Evolutionary conservation across 2,797 vertebrate species (phyloP), one percentile per base, ranked within the genome.

Genomic region (Heteromormyrus szaboi): DNA sequence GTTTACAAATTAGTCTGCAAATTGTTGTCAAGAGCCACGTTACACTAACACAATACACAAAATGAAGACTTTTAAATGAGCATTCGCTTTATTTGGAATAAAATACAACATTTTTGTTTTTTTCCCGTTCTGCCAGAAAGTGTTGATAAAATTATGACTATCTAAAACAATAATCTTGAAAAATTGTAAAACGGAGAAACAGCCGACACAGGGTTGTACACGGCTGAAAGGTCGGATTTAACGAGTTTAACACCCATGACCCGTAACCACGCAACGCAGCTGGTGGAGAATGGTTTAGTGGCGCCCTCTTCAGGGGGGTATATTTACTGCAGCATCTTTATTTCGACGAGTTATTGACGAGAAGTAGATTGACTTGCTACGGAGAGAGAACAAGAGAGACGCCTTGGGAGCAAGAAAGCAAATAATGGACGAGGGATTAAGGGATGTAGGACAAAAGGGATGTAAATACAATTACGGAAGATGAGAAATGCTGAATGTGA

Each of bases 21-120:
- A 85, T 85, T 14, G 44, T 25, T 50, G 51, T 25, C 51, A 54
- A 54, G 84, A 54, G 48, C 22, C 76, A 81, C 8, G 46, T 25
- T 25, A 85, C 25, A 85, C 84, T 53, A 29, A 85, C 84, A 85
- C 46, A 85, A 85, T 29, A 85, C n/a, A 85, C 84, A 85, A 53
- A 51, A 85, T 86, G 41, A 56, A 41, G 53, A 37, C 29, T 86
- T 86, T 53, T 53, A 59, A 59, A 86, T 56, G 48, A 85, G 84
- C 22, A 53, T 19, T 56, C 51, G 50, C 51, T 25, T 56, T 86
- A 53, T 86, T 59, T 56, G 33, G 33, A 37, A 56, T 37, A 41
- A 41, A 9, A 59, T 56, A 86, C 56, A 86, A 56, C 85, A 86
- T 54, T 56, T 59, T 85, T 4, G 9, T 25, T 50, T 37, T 53